Evolutionary conservation across 2,888 invertebrate genomes (phyloP).

Genomic region (Scaptomyza tumidula): DNA sequence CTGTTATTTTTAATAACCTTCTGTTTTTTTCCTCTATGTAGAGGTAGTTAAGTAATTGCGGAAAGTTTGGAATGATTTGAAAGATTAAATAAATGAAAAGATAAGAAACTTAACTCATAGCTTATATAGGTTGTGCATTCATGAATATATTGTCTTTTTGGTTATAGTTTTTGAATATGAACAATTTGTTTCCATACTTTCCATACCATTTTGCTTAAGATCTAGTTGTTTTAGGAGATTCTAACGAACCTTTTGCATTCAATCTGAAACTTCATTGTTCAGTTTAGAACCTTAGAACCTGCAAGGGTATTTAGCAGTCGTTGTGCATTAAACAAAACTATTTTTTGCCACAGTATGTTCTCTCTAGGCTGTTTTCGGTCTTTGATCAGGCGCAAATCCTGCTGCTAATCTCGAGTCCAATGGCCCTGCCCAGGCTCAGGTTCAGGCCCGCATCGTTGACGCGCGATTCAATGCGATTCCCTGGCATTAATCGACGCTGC

Average conservation of each 20-base stretch:
- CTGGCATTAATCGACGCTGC: slow-evolving; percentile 53
- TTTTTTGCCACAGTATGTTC: slow-evolving; percentile 29
- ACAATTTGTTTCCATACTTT: no score
- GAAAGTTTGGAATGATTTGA: no score
- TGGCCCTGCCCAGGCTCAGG: slow-evolving; percentile 52
- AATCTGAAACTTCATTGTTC: not conserved
- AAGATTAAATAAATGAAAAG: no score
- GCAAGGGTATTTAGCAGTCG: slow-evolving; percentile 16
- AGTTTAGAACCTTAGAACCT: not conserved
- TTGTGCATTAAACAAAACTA: not conserved
- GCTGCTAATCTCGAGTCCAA: slow-evolving; percentile 72
- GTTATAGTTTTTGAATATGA: no score
- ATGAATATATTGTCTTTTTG: no score
- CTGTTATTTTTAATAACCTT: slow-evolving; percentile 36
- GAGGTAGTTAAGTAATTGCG: not conserved
- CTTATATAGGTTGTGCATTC: no score
- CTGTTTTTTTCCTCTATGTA: not conserved
- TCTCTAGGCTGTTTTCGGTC: slow-evolving; percentile 50
- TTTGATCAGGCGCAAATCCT: slow-evolving; percentile 73
- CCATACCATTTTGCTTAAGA: no score
- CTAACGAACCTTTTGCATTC: not conserved
- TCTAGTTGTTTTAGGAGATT: not conserved
- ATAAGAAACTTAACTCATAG: no score
- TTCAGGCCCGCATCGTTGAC: slow-evolving; percentile 58
- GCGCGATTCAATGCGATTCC: slow-evolving; percentile 47